Evolutionary conservation across 2,888 invertebrate species (phyloP).

Genomic region (Gastracanthus pulcherrimus): DNA sequence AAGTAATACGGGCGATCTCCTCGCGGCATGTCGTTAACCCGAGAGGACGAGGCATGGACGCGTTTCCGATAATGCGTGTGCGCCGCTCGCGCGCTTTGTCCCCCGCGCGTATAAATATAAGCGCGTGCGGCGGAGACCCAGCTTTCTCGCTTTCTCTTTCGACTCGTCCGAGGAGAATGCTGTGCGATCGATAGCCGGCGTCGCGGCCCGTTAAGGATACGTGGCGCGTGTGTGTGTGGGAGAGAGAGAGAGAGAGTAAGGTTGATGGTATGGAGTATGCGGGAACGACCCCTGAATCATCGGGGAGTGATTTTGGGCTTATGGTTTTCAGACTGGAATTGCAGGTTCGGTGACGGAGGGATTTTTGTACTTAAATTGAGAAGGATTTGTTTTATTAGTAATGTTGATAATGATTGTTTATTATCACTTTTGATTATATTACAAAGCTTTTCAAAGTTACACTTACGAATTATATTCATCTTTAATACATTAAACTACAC

Average conservation of each 20-base stretch:
- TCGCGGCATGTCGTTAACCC: conserved; percentile 51
- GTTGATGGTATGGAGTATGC: too few relatives aligned
- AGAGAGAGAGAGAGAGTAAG: too few relatives aligned
- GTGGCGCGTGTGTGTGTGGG: neutral
- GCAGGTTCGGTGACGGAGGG: too few relatives aligned
- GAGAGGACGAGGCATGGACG: conserved; percentile 8
- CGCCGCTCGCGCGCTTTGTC: neutral
- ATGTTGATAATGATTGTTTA: too few relatives aligned
- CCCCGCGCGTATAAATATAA: neutral
- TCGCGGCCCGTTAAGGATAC: neutral
- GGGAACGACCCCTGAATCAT: neutral
- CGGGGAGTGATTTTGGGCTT: neutral
- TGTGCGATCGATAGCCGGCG: neutral
- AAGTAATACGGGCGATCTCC: conserved; percentile 12
- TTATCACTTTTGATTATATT: too few relatives aligned
- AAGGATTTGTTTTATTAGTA: too few relatives aligned
- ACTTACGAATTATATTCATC: too few relatives aligned
- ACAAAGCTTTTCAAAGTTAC: too few relatives aligned
- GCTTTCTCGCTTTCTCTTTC: conserved; percentile 52
- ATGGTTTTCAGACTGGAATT: too few relatives aligned
- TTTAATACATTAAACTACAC: too few relatives aligned
- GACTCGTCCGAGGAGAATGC: neutral
- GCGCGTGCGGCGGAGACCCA: neutral
- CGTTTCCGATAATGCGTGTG: conserved; percentile 16
- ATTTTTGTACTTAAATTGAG: too few relatives aligned